Base-by-base conservation (phyloP, 2,113 vertebrate species). In the Carlito syrichta region DNA sequence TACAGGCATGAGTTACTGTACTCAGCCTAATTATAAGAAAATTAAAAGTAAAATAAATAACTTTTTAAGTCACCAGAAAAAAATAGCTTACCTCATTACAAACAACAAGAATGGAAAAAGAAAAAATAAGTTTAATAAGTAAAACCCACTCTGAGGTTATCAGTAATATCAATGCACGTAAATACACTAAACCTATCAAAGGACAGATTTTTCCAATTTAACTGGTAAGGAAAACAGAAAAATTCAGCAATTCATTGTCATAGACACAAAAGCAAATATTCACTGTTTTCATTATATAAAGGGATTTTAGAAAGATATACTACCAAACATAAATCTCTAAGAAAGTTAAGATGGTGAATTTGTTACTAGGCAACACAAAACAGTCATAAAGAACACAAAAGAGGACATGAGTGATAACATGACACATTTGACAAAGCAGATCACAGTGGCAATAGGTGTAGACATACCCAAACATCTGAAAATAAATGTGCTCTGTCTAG, bases 381-480 rank as follows among this genome's bases (percentile, higher is more conserved):
- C 32, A 0, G 5, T 89, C 12, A 40, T 19, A 38, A 48, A 50
- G 23, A 30, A 16, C 6, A 8, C 23, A 73, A 45, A 32, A 35
- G 32, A 7, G 4, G 40, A 35, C 20, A 45, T 9, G 32, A 23
- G 19, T 48, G 68, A 17, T 45, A 25, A 32, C 22, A 23, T 38
- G 19, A 17, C 27, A 2, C 17, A 50, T 50, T 76, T n/a, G 50
- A 40, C 22, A 58, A 10, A 38, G n/a, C 8, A 56, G 68, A 10
- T 20, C 10, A 16, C 0, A 16, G 56, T 8, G 68, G 54, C 13
- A 38, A 1, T 9, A 52, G 63, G 66, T 32, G 11, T 3, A 11
- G 1, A 2, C 14, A 12, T 5, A 48, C 11, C 3, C 10, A 4
- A 5, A 1, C 14, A 38, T 25, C 4, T 40, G 40, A 76, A 82